These are phyloP conservation scores for Tachysurus vachellii DNA, from an alignment of 2,113 vertebrate genomes.

Conservation along the genomic window DNA sequence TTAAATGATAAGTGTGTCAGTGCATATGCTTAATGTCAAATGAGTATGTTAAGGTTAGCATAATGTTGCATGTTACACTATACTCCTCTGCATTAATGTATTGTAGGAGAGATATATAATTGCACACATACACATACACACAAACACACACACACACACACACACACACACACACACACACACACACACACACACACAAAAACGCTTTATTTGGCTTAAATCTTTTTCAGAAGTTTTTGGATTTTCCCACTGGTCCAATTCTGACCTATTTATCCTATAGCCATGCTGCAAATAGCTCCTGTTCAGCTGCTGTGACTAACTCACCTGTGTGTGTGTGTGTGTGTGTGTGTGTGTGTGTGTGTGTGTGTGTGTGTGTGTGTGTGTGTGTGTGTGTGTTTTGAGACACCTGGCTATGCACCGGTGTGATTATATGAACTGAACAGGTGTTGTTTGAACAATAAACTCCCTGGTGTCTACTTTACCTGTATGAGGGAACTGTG, in stretches of 20 bases:
- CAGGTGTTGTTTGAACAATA: conserved; percentile 47
- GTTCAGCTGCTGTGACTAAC: conserved; percentile 9
- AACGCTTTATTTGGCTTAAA: not conserved
- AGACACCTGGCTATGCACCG: conserved; percentile 38
- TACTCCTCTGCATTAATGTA: not conserved
- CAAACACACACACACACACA: conserved; percentile 13
- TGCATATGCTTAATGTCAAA: conserved; percentile 28
- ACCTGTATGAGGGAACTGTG: conserved; percentile 21
- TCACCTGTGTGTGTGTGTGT: conserved; percentile 18
- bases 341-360: conserved; percentile 14
- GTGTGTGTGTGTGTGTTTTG: conserved; percentile 30
- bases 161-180: conserved; percentile 15
- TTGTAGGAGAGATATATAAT: not conserved
- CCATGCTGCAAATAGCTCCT: conserved; percentile 11
- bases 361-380: conserved; percentile 15
- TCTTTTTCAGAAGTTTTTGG: not conserved
- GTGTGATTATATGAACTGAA: conserved; percentile 39
- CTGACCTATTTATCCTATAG: conserved; percentile 12
- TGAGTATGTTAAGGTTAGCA: conserved; percentile 26
- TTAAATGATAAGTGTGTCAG: conserved; percentile 16
- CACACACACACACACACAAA: conserved; percentile 23
- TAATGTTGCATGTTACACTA: not conserved
- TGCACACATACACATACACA: conserved; percentile 31
- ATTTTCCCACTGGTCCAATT: conserved; percentile 15
- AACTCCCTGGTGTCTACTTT: conserved; percentile 47